Conservation (phyloP, 2,888 invertebrate species). For the Ectemnius lituratus region DNA sequence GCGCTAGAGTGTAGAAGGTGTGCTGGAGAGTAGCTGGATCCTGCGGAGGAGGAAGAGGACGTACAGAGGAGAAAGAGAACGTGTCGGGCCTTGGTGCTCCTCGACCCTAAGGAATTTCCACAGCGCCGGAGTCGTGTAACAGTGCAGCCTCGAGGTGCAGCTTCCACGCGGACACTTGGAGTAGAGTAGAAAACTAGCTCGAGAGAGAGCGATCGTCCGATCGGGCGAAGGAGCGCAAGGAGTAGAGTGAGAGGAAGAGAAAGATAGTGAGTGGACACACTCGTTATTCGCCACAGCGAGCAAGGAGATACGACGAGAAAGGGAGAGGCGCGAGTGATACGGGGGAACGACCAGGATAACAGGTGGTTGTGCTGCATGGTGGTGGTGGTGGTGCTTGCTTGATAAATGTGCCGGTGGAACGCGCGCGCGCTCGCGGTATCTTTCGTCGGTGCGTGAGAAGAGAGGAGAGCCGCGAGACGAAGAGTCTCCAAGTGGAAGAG, state of each 20-base stretch:
- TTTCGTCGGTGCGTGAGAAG: conserved; percentile 14
- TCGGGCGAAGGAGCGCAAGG: conserved; percentile 3
- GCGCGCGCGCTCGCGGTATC: conserved; percentile 31
- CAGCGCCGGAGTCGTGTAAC: not conserved
- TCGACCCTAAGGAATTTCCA: conserved; percentile 23
- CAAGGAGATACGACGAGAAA: conserved; percentile 6
- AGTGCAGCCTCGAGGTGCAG: conserved; percentile 12
- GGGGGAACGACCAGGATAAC: conserved; percentile 28
- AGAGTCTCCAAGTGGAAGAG: not conserved
- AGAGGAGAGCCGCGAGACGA: not conserved
- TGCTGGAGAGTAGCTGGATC: conserved; percentile 15
- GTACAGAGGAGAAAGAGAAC: conserved; percentile 6
- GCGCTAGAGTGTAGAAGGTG: conserved; percentile 15
- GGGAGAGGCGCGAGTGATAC: conserved; percentile 17
- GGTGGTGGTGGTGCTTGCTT: conserved; percentile 57
- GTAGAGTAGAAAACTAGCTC: too few species aligned
- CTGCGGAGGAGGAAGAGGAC: conserved; percentile 9
- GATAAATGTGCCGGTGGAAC: conserved; percentile 54
- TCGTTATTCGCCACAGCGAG: too few species aligned
- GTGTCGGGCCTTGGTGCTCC: conserved; percentile 13
- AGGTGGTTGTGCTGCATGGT: conserved; percentile 57
- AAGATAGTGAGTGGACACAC: conserved; percentile 2
- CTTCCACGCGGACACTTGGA: too few species aligned
- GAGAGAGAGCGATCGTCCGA: conserved; percentile 4
- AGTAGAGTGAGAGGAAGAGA: conserved; percentile 5